Conservation (phyloP, 2,797 vertebrate species). For the Gymnopithys bicolor region DNA sequence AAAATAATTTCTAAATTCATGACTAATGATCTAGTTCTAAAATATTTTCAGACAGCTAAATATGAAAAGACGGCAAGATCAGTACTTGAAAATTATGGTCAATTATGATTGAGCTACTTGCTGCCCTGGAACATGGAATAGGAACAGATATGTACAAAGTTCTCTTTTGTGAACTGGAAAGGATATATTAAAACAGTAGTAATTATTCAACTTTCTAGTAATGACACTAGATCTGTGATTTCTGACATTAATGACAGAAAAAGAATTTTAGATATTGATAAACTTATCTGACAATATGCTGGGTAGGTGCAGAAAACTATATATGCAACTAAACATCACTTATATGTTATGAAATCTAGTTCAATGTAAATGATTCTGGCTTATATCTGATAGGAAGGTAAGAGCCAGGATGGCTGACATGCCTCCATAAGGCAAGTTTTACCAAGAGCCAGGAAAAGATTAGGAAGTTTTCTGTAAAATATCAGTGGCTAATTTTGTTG, state of each 20-base stretch:
- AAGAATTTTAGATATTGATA: background rate
- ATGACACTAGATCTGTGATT: background rate
- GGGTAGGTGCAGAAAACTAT: background rate
- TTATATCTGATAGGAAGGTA: background rate
- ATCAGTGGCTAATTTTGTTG: background rate
- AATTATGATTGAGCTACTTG: background rate
- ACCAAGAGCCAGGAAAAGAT: background rate
- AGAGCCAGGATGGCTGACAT: background rate
- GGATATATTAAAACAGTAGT: background rate
- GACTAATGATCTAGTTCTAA: background rate
- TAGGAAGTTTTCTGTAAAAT: background rate
- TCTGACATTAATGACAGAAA: background rate
- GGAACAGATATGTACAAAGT: background rate
- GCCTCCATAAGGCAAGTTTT: background rate
- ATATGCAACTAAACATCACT: background rate
- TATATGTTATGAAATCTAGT: background rate
- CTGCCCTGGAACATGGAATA: background rate
- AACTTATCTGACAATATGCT: background rate
- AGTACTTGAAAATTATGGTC: background rate
- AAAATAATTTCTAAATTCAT: background rate
- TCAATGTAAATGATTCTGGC: background rate
- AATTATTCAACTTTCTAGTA: background rate
- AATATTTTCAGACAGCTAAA: background rate
- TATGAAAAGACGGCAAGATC: background rate
- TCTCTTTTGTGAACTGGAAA: background rate